A percentile compares a stretch with the other conserved stretches of the same genome.
Evolutionary conservation across 1,140 invertebrate genomes (phyloP).

Genomic region (Ostrea denselamellosa): DNA sequence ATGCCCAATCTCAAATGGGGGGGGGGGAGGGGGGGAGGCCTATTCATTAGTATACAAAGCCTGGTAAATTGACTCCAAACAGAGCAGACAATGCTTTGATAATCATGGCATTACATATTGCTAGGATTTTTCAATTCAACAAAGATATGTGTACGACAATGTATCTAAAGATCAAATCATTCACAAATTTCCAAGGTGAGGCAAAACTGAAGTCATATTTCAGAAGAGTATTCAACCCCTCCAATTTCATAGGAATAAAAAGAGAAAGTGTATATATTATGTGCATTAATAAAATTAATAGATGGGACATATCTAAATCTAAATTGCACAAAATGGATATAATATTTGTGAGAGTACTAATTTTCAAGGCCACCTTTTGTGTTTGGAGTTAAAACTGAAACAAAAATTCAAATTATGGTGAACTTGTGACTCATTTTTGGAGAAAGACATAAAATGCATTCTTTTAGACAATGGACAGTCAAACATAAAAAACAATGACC

Average conservation of each 20-base stretch:
- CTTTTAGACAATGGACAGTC: slow-evolving; percentile 7
- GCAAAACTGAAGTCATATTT: background rate
- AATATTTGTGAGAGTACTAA: background rate
- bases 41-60: background rate
- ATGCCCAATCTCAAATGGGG: background rate
- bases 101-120: slow-evolving; percentile 8
- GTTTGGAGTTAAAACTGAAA: background rate
- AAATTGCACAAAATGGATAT: background rate
- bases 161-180: too few relatives aligned
- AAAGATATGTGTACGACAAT: background rate
- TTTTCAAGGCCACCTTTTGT: background rate
- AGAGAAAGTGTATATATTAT: too few relatives aligned
- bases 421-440: background rate
- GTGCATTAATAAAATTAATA: background rate
- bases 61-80: background rate
- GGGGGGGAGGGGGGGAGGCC: too few relatives aligned
- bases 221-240: background rate
- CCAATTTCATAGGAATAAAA: too few relatives aligned
- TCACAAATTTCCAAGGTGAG: too few relatives aligned
- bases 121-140: background rate
- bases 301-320: background rate
- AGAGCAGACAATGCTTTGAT: background rate
- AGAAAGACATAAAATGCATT: slow-evolving; percentile 30
- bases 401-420: background rate
- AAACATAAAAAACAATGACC: slow-evolving; percentile 25